Evolutionary conservation across 2,888 invertebrate species (phyloP).

Genomic region (Maniola hyperantus): DNA sequence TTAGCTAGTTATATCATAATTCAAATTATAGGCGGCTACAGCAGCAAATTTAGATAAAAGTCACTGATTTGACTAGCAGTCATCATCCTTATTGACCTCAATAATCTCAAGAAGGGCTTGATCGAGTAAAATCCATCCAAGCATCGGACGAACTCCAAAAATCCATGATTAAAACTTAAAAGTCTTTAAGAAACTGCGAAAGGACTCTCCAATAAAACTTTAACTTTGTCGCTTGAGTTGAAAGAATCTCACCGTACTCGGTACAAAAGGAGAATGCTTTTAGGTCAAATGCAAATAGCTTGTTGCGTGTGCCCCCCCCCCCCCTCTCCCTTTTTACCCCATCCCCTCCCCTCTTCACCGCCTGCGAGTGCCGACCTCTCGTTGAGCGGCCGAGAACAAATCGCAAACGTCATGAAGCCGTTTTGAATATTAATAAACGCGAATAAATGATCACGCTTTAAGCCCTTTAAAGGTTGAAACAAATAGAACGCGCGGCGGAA

Average conservation of each 20-base stretch:
- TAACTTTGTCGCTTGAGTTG: constrained; percentile 35
- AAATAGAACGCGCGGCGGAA: neutral
- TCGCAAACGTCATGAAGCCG: constrained; percentile 69
- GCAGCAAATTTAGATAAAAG: no score
- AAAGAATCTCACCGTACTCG: constrained; percentile 42
- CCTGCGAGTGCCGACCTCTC: constrained; percentile 46
- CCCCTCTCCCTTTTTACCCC: neutral
- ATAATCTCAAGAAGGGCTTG: neutral
- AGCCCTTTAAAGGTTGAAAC: constrained; percentile 12
- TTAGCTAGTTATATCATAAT: no score
- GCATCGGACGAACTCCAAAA: neutral
- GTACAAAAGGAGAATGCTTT: constrained; percentile 62
- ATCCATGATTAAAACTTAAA: constrained; percentile 11
- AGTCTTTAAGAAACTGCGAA: constrained; percentile 14
- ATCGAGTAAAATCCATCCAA: neutral
- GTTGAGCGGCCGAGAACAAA: constrained; percentile 62
- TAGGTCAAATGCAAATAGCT: constrained; percentile 77
- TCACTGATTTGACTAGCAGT: no score
- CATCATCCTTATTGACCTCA: no score
- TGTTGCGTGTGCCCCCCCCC: constrained; percentile 63
- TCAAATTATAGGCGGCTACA: no score
- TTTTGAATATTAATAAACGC: constrained; percentile 73
- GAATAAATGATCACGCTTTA: constrained; percentile 63
- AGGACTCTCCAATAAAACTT: constrained; percentile 28
- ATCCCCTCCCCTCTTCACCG: neutral